These are phyloP conservation scores for Nilaparvata lugens DNA, from an alignment of 1,140 invertebrate genomes.

Conservation along the genomic window DNA sequence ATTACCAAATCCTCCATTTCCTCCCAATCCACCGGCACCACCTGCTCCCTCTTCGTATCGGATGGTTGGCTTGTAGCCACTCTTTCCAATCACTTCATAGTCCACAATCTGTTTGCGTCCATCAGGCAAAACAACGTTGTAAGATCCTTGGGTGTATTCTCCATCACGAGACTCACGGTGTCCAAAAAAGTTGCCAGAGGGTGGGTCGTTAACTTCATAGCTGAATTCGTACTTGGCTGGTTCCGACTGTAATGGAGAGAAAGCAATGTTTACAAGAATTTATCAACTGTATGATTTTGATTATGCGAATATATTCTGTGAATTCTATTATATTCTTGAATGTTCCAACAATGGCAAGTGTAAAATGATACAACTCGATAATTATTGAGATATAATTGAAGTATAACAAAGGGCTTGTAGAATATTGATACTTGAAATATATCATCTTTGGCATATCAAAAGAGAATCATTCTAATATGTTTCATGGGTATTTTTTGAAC, in stretches of 20 bases:
- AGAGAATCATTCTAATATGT: too few relatives aligned
- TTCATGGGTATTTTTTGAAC: too few relatives aligned
- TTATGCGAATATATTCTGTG: background rate
- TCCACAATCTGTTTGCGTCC: conserved; percentile 76
- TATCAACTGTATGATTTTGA: background rate
- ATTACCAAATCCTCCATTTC: background rate
- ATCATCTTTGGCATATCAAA: too few relatives aligned
- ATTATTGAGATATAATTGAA: too few relatives aligned
- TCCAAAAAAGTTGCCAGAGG: conserved; percentile 66
- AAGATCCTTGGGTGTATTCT: conserved; percentile 66
- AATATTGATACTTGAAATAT: too few relatives aligned
- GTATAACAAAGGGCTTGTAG: too few relatives aligned
- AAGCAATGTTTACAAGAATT: background rate
- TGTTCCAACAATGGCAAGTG: background rate
- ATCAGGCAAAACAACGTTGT: conserved; percentile 76
- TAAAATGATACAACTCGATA: background rate
- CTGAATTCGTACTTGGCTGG: conserved; percentile 78
- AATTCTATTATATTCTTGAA: background rate
- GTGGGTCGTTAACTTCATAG: conserved; percentile 56
- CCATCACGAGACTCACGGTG: conserved; percentile 73
- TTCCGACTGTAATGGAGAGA: conserved; percentile 44
- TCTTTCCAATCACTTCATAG: conserved; percentile 62
- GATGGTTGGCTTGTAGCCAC: conserved; percentile 72
- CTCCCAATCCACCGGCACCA: background rate
- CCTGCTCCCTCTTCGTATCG: conserved; percentile 58